Evolutionary conservation across 2,797 vertebrate genomes (phyloP), one percentile per base, ranked within the genome.

Genomic region (Yasuhikotakia modesta): DNA sequence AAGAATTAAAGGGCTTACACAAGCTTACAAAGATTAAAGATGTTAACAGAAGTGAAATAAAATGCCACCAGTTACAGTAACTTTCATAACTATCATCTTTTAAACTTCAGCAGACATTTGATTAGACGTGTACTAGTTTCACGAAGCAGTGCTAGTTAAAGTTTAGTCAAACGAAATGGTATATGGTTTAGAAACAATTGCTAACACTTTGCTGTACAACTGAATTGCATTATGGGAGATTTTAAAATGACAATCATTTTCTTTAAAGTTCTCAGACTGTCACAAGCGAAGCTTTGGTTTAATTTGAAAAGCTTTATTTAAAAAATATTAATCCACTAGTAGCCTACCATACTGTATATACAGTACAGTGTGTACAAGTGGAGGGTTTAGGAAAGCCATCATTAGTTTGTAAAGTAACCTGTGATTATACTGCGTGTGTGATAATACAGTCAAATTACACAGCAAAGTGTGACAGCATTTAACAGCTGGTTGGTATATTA

Each of bases 1-100:
- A 91, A 93, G 94, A 94, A 93, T 98, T 94, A 94, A 93, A 94
- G 93, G 93, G 93, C 93, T 94, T 94, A 94, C 90, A 93, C 92
- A 92, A 94, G 93, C 92, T 89, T 73, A 89, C 85, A 90, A 39
- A 39, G 35, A 39, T 39, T 39, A 39, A 39, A 39, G 35, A 39
- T 39, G 6, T 39, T 39, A 39, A 82, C 61, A 84, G 65, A 82
- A 84, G 65, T 22, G 10, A 14, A 66, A 80, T 43, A 13, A 70
- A 43, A 61, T 60, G 35, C 5, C 35, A 76, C 76, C 70, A 63
- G 65, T 61, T 82, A 53, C 77, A 39, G 35, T 74, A 21, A 75
- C 48, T 67, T 70, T 16, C 35, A 43, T 10, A 43, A 43, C 39
- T 2, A 39, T 61, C 66, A 80, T 60, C 70, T 70, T 79, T 81